phyloP scores from a whole-genome alignment of 2,113 vertebrate genomes.

The Bubalus kerabau region DNA sequence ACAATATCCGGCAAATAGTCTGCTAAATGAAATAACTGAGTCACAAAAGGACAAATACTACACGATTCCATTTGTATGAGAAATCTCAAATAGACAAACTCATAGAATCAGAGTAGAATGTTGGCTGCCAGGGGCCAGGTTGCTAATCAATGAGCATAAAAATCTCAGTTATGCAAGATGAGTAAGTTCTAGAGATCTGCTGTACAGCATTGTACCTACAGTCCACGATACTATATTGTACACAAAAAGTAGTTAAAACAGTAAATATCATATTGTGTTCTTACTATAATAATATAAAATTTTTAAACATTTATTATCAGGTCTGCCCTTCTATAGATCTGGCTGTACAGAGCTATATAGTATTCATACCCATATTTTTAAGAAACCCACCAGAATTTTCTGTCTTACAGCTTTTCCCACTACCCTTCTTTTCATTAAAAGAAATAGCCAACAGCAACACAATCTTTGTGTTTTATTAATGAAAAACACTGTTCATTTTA shows the following conservation, averaged over 20 bases:
- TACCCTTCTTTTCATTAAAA: slow-evolving; percentile 56
- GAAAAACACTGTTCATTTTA: slow-evolving; percentile 52
- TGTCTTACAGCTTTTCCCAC: slow-evolving; percentile 14
- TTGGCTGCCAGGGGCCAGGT: background rate
- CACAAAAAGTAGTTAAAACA: background rate
- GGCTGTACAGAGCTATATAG: background rate
- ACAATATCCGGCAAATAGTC: background rate
- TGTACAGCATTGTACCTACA: background rate
- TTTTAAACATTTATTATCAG: background rate
- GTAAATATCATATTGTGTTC: background rate
- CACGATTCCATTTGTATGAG: background rate
- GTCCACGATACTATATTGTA: background rate
- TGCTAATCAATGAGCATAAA: background rate
- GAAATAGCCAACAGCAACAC: slow-evolving; percentile 53
- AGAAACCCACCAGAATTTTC: slow-evolving; percentile 35
- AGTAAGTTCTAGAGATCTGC: background rate
- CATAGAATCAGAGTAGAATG: background rate
- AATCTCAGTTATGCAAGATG: background rate
- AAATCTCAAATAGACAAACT: background rate
- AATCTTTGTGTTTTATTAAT: slow-evolving; percentile 61
- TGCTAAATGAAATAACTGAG: background rate
- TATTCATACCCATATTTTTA: background rate
- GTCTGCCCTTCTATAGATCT: background rate
- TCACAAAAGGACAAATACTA: background rate
- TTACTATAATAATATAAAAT: slow-evolving; percentile 4